Percentiles rank a stretch among this genome's conserved stretches.
These are phyloP conservation scores for Ariolimax columbianus DNA, from an alignment of 2,888 invertebrate species.

Conservation along the genomic window DNA sequence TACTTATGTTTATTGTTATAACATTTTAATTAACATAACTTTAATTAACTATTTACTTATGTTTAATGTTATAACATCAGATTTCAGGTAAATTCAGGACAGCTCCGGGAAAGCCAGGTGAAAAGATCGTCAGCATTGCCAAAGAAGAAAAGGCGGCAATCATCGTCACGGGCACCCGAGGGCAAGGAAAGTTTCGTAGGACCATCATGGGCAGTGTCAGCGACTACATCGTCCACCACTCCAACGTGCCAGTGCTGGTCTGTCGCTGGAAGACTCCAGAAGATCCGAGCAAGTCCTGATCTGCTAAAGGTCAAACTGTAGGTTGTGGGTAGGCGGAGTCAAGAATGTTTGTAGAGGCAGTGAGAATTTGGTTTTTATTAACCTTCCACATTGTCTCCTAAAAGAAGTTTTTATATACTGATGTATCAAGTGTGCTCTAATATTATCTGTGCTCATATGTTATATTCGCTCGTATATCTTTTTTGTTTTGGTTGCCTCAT, in stretches of 20 bases:
- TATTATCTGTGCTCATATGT: too few relatives aligned
- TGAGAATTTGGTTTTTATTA: too few relatives aligned
- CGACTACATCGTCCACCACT: constrained; percentile 74
- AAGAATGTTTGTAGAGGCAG: too few relatives aligned
- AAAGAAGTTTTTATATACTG: too few relatives aligned
- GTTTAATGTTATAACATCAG: constrained; percentile 58
- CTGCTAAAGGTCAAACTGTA: not conserved
- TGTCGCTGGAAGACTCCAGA: constrained; percentile 46
- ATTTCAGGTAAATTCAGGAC: constrained; percentile 72
- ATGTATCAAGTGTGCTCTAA: too few relatives aligned
- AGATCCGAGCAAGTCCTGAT: not conserved
- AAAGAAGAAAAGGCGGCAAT: constrained; percentile 70
- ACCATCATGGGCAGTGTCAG: constrained; percentile 74
- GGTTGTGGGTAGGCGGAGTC: too few relatives aligned
- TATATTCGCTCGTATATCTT: too few relatives aligned
- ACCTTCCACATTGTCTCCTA: too few relatives aligned
- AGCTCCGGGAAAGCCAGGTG: constrained; percentile 73
- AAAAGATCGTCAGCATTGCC: constrained; percentile 69
- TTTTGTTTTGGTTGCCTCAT: too few relatives aligned
- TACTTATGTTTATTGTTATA: too few relatives aligned
- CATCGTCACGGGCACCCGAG: constrained; percentile 73
- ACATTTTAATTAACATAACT: not conserved
- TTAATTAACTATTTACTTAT: not conserved
- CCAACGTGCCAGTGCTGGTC: constrained; percentile 72
- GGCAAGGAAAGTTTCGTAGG: constrained; percentile 71